phyloP scores from a whole-genome alignment of 2,797 vertebrate species.

The Cossypha heuglini region DNA sequence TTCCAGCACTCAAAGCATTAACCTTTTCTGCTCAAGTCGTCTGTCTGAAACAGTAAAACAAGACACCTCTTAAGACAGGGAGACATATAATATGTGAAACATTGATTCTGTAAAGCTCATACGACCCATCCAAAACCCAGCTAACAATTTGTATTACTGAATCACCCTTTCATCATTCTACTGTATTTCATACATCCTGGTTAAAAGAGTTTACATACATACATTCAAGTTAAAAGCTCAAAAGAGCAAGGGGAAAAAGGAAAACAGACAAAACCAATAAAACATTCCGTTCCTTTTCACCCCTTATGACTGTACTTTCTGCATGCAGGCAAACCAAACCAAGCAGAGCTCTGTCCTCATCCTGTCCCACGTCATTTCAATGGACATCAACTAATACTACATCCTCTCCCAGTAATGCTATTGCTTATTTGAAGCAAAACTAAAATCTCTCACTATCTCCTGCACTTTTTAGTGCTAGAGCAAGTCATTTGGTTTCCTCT shows the following conservation, averaged over 20 bases:
- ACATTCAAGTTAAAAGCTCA: neutral
- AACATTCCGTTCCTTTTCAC: neutral
- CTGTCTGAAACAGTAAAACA: slow-evolving; percentile 45
- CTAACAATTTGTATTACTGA: neutral
- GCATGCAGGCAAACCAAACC: neutral
- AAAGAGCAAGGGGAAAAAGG: neutral
- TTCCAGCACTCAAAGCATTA: slow-evolving; percentile 46
- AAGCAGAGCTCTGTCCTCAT: neutral
- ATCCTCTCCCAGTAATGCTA: neutral
- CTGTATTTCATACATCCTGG: neutral
- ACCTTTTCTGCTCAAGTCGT: slow-evolving; percentile 51
- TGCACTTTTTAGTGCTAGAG: neutral
- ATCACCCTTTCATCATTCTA: neutral
- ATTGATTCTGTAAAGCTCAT: neutral
- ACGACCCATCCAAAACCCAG: neutral
- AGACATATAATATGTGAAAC: slow-evolving; percentile 44
- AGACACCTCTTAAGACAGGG: slow-evolving; percentile 3
- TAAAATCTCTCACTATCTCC: neutral
- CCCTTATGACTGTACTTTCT: neutral
- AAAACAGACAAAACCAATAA: neutral
- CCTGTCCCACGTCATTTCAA: fast-evolving
- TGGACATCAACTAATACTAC: neutral
- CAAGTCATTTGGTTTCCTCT: neutral
- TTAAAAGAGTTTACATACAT: neutral
- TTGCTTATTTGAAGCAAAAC: neutral